phyloP scores from a whole-genome alignment of 2,797 vertebrate species.

The Cyprinella venusta region DNA sequence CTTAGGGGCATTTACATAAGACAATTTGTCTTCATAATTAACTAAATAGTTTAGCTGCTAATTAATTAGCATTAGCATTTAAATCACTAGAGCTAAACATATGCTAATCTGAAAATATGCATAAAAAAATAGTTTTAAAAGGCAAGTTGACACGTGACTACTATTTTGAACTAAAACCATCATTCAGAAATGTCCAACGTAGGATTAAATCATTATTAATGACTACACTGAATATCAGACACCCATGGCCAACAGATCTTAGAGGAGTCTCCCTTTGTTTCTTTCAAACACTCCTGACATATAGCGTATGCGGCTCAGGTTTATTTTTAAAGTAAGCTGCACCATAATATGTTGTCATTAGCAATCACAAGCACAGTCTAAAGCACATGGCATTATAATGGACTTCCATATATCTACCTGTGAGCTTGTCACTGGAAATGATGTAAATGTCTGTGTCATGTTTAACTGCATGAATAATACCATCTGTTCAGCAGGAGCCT shows the following conservation, averaged over 20 bases:
- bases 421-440: conserved; percentile 51
- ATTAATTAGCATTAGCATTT: background rate
- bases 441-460: conserved; percentile 61
- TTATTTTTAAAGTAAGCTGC: conserved; percentile 31
- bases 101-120: background rate
- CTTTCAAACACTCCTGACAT: background rate
- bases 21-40: background rate
- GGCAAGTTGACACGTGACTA: background rate
- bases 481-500: conserved; percentile 55
- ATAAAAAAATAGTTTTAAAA: too few species aligned
- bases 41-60: background rate
- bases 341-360: conserved; percentile 38
- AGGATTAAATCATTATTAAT: background rate
- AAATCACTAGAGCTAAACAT: background rate
- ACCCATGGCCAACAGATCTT: background rate
- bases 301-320: background rate
- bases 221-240: background rate
- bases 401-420: conserved; percentile 47
- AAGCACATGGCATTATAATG: conserved; percentile 24
- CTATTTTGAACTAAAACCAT: background rate
- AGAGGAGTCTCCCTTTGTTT: background rate
- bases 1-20: background rate
- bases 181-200: background rate
- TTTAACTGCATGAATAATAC: conserved; percentile 61
- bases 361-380: conserved; percentile 26